A percentile compares a stretch with the other conserved stretches of the same genome.
Evolutionary conservation across 2,888 invertebrate genomes (phyloP).

Genomic region (Calephelis perditalis): DNA sequence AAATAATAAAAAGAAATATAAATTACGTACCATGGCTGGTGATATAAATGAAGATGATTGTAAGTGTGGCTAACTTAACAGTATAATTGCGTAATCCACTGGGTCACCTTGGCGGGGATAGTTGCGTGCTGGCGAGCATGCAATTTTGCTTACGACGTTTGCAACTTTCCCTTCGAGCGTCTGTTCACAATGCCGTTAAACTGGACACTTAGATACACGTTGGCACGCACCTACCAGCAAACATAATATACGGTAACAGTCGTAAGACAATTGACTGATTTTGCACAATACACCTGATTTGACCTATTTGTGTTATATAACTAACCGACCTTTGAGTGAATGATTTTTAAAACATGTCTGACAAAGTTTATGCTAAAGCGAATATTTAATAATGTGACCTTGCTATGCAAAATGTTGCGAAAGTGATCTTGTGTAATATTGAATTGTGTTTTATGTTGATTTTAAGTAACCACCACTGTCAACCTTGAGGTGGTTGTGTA

Average conservation of each 20-base stretch:
- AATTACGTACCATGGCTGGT: slow-evolving; percentile 44
- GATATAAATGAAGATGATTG: slow-evolving; percentile 33
- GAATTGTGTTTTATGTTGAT: neutral
- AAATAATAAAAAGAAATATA: slow-evolving; percentile 17
- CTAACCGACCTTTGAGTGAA: neutral
- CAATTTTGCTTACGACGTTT: slow-evolving; percentile 38
- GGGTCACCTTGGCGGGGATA: slow-evolving; percentile 59
- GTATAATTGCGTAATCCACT: slow-evolving; percentile 45
- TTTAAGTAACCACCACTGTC: neutral
- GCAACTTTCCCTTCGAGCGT: slow-evolving; percentile 33
- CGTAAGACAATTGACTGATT: neutral
- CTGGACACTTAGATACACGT: neutral
- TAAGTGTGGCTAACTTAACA: slow-evolving; percentile 36
- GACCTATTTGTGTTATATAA: neutral
- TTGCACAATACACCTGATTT: slow-evolving; percentile 1
- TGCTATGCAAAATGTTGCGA: slow-evolving; percentile 1
- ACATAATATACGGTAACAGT: slow-evolving; percentile 1
- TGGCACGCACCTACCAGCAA: neutral
- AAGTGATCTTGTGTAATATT: slow-evolving; percentile 7
- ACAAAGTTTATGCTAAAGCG: neutral
- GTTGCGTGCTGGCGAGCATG: slow-evolving; percentile 34
- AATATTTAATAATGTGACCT: slow-evolving; percentile 7
- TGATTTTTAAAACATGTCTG: slow-evolving; percentile 2
- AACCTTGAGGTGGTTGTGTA: no score
- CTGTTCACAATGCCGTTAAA: slow-evolving; percentile 3